Percentiles rank a stretch among this genome's conserved stretches.
phyloP scores from a whole-genome alignment of 2,797 vertebrate genomes.

The Halcyon leucocephala region DNA sequence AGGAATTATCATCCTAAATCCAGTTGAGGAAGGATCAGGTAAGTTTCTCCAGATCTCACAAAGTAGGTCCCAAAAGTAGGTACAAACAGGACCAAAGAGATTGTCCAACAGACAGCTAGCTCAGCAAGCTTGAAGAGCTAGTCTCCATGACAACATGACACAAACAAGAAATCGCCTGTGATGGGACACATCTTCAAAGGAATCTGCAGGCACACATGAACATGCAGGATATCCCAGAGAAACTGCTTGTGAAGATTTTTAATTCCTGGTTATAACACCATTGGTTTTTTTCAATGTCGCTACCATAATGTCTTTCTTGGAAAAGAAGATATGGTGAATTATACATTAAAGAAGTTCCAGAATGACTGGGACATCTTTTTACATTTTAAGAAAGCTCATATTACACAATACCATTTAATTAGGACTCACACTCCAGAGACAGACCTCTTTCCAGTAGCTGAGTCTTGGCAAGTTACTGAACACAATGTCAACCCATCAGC shows the following conservation, averaged over 20 bases:
- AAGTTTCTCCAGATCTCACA: background rate
- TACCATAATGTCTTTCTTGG: background rate
- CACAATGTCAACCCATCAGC: background rate
- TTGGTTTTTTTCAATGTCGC: background rate
- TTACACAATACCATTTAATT: background rate
- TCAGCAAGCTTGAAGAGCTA: background rate
- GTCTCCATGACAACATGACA: fast-evolving
- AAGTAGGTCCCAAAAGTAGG: background rate
- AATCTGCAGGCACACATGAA: background rate
- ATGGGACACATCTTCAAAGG: background rate
- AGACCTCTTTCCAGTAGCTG: background rate
- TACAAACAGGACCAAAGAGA: background rate
- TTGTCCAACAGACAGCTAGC: background rate
- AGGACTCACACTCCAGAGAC: background rate
- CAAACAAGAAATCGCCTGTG: background rate
- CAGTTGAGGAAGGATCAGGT: background rate
- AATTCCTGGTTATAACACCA: background rate
- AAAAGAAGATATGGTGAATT: background rate
- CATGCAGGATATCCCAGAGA: background rate
- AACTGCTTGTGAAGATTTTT: background rate
- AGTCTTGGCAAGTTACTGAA: background rate
- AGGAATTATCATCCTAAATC: background rate
- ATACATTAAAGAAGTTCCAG: background rate
- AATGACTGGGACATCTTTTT: background rate
- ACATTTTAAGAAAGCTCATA: background rate